Percentiles rank a stretch among this genome's conserved stretches.
These are phyloP conservation scores for Ceyx margarethae DNA, from an alignment of 2,113 vertebrate species.

Conservation along the genomic window DNA sequence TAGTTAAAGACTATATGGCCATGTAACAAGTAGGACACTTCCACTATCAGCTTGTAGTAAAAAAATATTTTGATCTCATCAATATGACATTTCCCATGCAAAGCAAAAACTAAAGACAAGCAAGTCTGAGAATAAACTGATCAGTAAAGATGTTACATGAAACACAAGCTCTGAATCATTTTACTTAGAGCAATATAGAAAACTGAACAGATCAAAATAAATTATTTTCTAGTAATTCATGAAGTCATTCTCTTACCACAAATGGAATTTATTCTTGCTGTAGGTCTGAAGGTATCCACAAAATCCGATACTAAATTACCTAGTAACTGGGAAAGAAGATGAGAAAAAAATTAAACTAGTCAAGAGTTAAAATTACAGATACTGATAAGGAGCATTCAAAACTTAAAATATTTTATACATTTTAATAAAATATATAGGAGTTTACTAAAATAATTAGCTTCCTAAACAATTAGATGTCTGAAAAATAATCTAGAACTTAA, in stretches of 20 bases:
- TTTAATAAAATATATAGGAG: not conserved
- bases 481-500: not conserved
- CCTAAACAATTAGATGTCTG: not conserved
- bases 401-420: not conserved
- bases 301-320: slow-evolving; percentile 96
- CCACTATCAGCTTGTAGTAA: not conserved
- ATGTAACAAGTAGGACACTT: not conserved
- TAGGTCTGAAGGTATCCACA: slow-evolving; percentile 97
- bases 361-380: not conserved
- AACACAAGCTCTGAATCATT: not conserved
- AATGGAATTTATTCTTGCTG: slow-evolving; percentile 98
- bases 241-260: slow-evolving; percentile 84
- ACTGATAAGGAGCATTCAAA: not conserved
- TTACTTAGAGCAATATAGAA: not conserved
- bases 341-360: not conserved
- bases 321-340: slow-evolving; percentile 81
- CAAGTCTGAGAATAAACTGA: not conserved
- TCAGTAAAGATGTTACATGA: not conserved
- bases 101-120: not conserved
- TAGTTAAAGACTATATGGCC: not conserved
- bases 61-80: not conserved
- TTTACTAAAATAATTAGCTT: not conserved
- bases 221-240: not conserved
- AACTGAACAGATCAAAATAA: not conserved
- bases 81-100: not conserved